These are phyloP conservation scores for Odontamblyopus rebecca DNA, from an alignment of 2,797 vertebrate genomes.

Conservation along the genomic window DNA sequence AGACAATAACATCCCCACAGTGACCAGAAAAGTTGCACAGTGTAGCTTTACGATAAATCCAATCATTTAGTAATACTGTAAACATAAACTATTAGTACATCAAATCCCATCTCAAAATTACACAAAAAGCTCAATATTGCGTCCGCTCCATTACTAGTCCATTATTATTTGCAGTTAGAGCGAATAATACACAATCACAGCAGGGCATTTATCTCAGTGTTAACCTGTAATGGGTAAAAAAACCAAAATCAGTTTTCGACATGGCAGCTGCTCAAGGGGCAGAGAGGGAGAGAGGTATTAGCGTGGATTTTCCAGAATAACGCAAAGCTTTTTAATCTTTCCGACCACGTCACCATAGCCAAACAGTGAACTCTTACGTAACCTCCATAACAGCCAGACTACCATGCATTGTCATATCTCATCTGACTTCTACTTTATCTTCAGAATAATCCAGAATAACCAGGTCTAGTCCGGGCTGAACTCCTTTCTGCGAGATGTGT, in stretches of 20 bases:
- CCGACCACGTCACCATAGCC: conserved; percentile 45
- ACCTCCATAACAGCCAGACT: conserved; percentile 50
- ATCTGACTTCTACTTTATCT: conserved; percentile 4
- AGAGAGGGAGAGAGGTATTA: conserved; percentile 66
- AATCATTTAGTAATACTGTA: neutral
- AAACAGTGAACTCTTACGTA: conserved; percentile 31
- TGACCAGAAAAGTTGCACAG: neutral
- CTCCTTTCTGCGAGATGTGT: conserved; percentile 9
- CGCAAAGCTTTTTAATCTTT: conserved; percentile 70
- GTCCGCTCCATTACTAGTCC: conserved; percentile 11
- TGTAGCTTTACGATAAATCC: neutral
- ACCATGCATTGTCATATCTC: conserved; percentile 55
- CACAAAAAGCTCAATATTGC: neutral
- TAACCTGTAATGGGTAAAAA: conserved; percentile 62
- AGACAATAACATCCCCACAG: neutral
- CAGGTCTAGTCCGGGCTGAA: conserved; percentile 32
- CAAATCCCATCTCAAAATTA: neutral
- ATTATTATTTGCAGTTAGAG: neutral
- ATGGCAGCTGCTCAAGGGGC: conserved; percentile 74
- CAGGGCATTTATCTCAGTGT: conserved; percentile 65
- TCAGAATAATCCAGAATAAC: conserved; percentile 49
- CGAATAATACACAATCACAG: conserved; percentile 25
- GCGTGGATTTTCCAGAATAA: conserved; percentile 74
- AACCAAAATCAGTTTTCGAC: conserved; percentile 66
- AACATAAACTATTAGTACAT: neutral